Evolutionary conservation across 92 coral and sea anemone species (phyloP).

Genomic region (Porites evermanni): DNA sequence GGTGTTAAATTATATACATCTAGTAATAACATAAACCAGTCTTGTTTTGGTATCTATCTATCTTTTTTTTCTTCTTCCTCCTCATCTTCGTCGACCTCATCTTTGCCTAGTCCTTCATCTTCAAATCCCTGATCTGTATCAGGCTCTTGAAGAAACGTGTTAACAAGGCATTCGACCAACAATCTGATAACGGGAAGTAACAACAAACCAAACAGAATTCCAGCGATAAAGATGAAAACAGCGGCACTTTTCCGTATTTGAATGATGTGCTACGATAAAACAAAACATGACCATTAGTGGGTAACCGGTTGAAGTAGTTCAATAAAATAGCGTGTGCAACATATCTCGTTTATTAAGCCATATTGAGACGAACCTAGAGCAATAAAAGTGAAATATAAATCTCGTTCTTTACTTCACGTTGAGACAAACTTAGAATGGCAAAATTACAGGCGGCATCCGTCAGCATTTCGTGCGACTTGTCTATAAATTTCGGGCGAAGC

Average conservation of each 20-base stretch:
- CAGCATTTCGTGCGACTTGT: too few relatives aligned
- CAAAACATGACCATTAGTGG: neutral
- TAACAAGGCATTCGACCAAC: conserved; percentile 63
- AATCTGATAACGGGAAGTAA: conserved; percentile 74
- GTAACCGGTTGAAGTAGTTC: too few relatives aligned
- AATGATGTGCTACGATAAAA: conserved; percentile 74
- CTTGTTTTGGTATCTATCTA: conserved; percentile 1
- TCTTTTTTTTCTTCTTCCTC: conserved; percentile 50
- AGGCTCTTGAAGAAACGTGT: conserved; percentile 65
- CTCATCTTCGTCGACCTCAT: conserved; percentile 58
- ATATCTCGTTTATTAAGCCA: too few relatives aligned
- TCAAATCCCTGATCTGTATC: conserved; percentile 50
- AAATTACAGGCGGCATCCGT: too few relatives aligned
- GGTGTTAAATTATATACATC: too few relatives aligned
- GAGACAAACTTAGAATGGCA: too few relatives aligned
- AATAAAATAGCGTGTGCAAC: too few relatives aligned
- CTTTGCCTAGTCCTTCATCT: conserved; percentile 50
- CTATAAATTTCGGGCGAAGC: too few relatives aligned
- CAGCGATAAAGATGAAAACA: conserved; percentile 74
- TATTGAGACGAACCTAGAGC: too few relatives aligned
- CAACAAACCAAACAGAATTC: conserved; percentile 83
- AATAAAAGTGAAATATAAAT: too few relatives aligned
- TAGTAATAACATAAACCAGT: too few relatives aligned
- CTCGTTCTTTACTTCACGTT: too few relatives aligned
- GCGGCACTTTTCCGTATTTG: conserved; percentile 88